A percentile compares a stretch with the other conserved stretches of the same genome.
phyloP scores from a whole-genome alignment of 2,113 vertebrate genomes.

The Daubentonia madagascariensis region DNA sequence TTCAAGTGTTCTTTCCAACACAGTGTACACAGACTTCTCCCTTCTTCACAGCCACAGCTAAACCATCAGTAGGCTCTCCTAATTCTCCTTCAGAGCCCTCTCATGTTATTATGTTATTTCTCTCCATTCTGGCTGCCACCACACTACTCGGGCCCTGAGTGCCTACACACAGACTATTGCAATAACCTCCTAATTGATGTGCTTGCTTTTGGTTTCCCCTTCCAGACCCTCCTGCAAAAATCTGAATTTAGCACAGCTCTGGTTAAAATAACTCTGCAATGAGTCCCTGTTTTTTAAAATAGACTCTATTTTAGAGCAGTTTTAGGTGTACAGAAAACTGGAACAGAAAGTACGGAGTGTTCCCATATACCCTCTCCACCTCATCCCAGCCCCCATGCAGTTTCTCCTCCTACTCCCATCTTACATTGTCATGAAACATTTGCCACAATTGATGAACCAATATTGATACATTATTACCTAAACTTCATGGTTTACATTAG shows the following conservation, averaged over 20 bases:
- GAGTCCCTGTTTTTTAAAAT: neutral
- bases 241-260: neutral
- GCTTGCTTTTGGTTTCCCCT: neutral
- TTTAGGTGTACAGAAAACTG: neutral
- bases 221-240: neutral
- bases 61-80: neutral
- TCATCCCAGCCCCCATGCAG: neutral
- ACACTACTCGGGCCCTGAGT: accelerated
- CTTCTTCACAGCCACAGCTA: neutral
- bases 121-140: neutral
- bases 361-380: neutral
- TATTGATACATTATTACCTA: neutral
- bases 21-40: neutral
- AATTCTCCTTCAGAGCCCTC: neutral
- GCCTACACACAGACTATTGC: neutral
- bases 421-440: neutral
- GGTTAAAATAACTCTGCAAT: neutral
- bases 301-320: neutral
- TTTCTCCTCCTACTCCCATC: neutral
- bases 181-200: neutral
- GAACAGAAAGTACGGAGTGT: neutral
- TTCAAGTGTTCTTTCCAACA: neutral
- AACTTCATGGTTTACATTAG: neutral
- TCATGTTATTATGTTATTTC: accelerated
- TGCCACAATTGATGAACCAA: neutral